Evolutionary conservation across 2,797 vertebrate genomes (phyloP).

Genomic region (Melanotaenia boesemani): DNA sequence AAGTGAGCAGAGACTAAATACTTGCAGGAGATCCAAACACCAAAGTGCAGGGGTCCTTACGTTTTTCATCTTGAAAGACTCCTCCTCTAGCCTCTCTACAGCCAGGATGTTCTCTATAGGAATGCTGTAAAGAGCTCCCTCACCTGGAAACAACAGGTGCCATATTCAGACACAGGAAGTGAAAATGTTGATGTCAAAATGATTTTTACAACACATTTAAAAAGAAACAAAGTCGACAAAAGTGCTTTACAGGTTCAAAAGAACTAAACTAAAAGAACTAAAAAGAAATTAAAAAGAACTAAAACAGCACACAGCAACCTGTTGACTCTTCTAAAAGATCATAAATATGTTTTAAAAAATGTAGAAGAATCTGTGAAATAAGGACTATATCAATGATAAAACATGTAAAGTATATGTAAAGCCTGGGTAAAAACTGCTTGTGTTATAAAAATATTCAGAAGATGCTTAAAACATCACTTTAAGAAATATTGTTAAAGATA

Average conservation of each 20-base stretch:
- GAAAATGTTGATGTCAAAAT: neutral
- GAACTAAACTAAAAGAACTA: neutral
- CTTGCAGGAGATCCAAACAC: neutral
- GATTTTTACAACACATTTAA: neutral
- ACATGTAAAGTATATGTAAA: too few relatives aligned
- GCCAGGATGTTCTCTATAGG: slow-evolving; percentile 99
- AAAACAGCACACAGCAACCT: too few relatives aligned
- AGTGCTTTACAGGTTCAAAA: neutral
- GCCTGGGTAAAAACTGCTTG: too few relatives aligned
- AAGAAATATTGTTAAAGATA: neutral
- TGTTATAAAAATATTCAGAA: too few relatives aligned
- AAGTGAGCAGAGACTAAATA: neutral
- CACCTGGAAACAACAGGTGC: slow-evolving; percentile 81
- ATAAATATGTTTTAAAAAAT: too few relatives aligned
- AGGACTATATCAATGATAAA: too few relatives aligned
- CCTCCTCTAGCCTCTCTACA: slow-evolving; percentile 96
- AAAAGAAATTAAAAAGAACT: too few relatives aligned
- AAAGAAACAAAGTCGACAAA: neutral
- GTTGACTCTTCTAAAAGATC: too few relatives aligned
- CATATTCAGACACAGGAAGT: slow-evolving; percentile 17
- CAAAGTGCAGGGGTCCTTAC: slow-evolving; percentile 80
- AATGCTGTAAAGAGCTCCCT: slow-evolving; percentile 94
- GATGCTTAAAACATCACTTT: neutral
- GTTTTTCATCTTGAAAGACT: slow-evolving; percentile 99
- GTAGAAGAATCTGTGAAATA: too few relatives aligned